phyloP scores from a whole-genome alignment of 2,113 vertebrate genomes.

The Enhydra lutris region DNA sequence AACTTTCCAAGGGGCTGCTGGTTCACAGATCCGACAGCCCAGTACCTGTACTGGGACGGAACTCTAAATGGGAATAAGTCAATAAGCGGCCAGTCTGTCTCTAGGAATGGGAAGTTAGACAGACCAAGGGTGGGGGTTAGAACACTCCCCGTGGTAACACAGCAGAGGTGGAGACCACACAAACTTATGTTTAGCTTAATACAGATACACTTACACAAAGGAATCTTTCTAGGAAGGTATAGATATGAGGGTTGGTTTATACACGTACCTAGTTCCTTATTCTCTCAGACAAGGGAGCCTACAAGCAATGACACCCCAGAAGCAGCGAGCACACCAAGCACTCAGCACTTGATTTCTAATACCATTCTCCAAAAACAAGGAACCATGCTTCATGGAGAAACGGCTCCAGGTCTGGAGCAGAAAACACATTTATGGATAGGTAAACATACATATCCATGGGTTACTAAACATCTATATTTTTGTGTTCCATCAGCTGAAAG shows the following conservation, averaged over 20 bases:
- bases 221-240: neutral
- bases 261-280: neutral
- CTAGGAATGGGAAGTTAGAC: neutral
- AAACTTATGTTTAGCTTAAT: neutral
- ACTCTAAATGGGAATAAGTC: neutral
- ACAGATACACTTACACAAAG: neutral
- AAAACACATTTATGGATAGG: neutral
- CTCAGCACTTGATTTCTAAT: neutral
- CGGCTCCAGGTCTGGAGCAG: neutral
- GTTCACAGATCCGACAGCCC: neutral
- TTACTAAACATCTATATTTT: neutral
- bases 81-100: fast-evolving
- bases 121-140: too few relatives aligned
- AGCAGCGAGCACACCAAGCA: neutral
- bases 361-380: neutral
- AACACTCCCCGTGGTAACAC: neutral
- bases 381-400: neutral
- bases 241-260: neutral
- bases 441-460: neutral
- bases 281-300: neutral
- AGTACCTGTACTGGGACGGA: too few relatives aligned
- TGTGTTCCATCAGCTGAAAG: neutral
- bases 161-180: neutral
- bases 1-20: neutral
- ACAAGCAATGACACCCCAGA: neutral